A percentile compares a stretch with the other conserved stretches of the same genome.
Conservation (phyloP, 2,113 vertebrate species). For the Oenanthe melanoleuca region DNA sequence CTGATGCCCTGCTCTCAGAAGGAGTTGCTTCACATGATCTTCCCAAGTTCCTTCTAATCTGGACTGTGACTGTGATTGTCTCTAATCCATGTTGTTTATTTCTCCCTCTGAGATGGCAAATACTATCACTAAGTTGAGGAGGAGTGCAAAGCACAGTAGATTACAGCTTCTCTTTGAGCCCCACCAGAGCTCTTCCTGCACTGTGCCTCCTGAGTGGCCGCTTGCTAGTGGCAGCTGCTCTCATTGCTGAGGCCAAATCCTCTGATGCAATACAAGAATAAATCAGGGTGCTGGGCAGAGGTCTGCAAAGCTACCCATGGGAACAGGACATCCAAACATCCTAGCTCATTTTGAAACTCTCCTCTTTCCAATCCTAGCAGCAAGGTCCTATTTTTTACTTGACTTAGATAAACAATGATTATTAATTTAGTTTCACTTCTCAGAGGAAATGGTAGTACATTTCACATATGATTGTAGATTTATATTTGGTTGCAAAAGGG, state of each 20-base stretch:
- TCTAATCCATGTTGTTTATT: neutral
- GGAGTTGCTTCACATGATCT: neutral
- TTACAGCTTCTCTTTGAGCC: neutral
- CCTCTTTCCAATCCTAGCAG: neutral
- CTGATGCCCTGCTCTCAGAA: neutral
- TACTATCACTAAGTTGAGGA: neutral
- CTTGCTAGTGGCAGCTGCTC: neutral
- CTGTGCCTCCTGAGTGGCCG: neutral
- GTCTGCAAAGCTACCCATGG: neutral
- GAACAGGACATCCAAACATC: neutral
- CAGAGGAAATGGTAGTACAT: neutral
- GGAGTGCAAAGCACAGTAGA: neutral
- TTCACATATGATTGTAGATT: neutral
- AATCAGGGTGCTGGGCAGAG: neutral
- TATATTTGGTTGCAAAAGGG: neutral
- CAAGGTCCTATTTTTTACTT: neutral
- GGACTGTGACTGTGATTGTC: neutral
- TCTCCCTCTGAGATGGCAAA: neutral
- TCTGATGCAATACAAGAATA: neutral
- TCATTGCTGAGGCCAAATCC: neutral
- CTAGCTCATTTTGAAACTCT: neutral
- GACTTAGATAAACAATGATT: neutral
- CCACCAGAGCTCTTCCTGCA: neutral
- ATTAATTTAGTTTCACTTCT: slow-evolving; percentile 12
- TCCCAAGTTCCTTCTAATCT: neutral